Evolutionary conservation across 2,888 invertebrate species (phyloP).

Genomic region (Leucoma salicis): DNA sequence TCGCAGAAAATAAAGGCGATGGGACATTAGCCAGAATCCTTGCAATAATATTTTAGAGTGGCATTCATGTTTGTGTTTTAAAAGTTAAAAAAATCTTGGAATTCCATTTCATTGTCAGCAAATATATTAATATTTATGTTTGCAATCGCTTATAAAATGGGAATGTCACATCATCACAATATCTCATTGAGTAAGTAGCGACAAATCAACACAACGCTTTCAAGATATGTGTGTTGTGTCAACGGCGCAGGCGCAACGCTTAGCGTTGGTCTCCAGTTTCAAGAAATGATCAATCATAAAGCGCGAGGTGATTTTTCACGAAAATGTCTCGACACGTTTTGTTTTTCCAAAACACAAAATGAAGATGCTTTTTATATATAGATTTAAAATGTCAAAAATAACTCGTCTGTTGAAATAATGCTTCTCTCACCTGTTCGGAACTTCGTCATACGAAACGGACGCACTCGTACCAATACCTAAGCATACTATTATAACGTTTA

Average conservation of each 20-base stretch:
- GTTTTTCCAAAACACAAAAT: slow-evolving; percentile 73
- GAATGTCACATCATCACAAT: slow-evolving; percentile 51
- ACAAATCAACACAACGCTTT: slow-evolving; percentile 72
- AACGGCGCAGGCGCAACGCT: slow-evolving; percentile 25
- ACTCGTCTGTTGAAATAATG: slow-evolving; percentile 58
- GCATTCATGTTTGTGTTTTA: too few species aligned
- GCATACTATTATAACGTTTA: slow-evolving; percentile 18
- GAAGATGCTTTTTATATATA: slow-evolving; percentile 63
- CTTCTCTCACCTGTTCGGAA: slow-evolving; percentile 57
- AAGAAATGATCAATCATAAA: slow-evolving; percentile 79
- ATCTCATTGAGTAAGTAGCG: slow-evolving; percentile 57
- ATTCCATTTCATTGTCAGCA: slow-evolving; percentile 1
- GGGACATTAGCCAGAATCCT: too few species aligned
- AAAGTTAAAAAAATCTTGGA: too few species aligned
- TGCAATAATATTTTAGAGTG: too few species aligned
- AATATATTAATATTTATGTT: slow-evolving; percentile 27
- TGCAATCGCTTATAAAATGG: slow-evolving; percentile 33
- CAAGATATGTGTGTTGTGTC: slow-evolving; percentile 44
- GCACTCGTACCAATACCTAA: neutral
- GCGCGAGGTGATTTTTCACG: slow-evolving; percentile 75
- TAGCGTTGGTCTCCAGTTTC: slow-evolving; percentile 53
- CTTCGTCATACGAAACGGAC: slow-evolving; percentile 17
- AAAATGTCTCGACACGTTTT: slow-evolving; percentile 57
- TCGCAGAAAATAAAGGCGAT: too few species aligned
- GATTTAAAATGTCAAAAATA: slow-evolving; percentile 58